Evolutionary conservation across 92 coral and sea anemone species (phyloP), one percentile per base, ranked within the genome.

Genomic region (Diadumene lineata): DNA sequence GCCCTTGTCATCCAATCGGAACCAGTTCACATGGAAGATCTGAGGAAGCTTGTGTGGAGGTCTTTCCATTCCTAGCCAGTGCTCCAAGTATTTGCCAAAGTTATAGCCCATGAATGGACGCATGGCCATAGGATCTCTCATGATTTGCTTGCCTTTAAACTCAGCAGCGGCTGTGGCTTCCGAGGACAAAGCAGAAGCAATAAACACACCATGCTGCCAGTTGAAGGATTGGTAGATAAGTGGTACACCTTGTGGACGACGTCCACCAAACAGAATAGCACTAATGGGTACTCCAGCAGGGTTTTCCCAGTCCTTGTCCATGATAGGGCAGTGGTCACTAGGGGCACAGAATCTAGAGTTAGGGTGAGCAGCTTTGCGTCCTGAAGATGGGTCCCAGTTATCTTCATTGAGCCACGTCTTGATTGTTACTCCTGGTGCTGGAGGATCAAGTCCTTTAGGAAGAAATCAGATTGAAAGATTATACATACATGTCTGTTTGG

Each of bases 81-180:
- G 98, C 82, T 90, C 93, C 85, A 90, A 68, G 76, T 93, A 90
- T 55, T 81, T 79, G 60, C 98, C 98, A 82, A 90, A 87, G 62
- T 85, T 88, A 68, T 94, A 94, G 22, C 97, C 98, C 83, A 94
- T 91, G 89, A 94, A 94, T 7, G 98, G 98, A 29, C 98, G 82
- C 98, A 94, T 94, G 72, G 98, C 98, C 69, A 94, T 91, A 19
- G 98, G 98, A 68, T 94, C 98, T 24, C 93, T 90, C 98, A 94
- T 94, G 32, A 91, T 81, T 16, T 50, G 68, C 64, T 92, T 88
- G 48, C 94, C 93, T 72, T 88, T 94, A 86, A 88, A 79, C 43
- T 94, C 98, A 33, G 98, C 97, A 13, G 98, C 98, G 69, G 97
- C 94, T 27, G 98, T 94, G 3, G 98, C 80, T 56, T 94, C 97